Base-by-base conservation (phyloP, 2,113 vertebrate genomes). In the Brienomyrus longianalis region DNA sequence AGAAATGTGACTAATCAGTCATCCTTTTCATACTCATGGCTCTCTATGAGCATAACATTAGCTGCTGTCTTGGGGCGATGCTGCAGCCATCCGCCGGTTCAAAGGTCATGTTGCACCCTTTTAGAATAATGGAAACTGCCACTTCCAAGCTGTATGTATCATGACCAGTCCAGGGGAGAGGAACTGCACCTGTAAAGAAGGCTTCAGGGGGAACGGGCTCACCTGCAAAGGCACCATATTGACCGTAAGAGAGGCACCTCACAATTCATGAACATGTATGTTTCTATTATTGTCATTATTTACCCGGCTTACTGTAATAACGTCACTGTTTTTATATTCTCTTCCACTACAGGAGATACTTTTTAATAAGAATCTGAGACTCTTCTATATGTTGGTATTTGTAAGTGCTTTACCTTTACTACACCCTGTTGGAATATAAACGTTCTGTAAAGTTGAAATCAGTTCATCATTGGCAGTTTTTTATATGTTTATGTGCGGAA, bases 81-180 rank as follows among this genome's bases (percentile, higher is more conserved):
- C 31, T 6, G 3, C 2, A 43, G 35, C 2, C 35, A 21, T 17
- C 74, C 3, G 15, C 17, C 1, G 6, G 74, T 27, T 84, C 45
- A 83, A 83, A 23, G 80, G 39, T 83, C 8, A 11, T 83, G 7
- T 84, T 27, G 43, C 39, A 39, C 11, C 35, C 45, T 17, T 83
- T 15, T 94, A 99, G 98, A 96, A 93, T 90, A 99, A 99, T 0
- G 98, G 98, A 0, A 97, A 96, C 80, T 99, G 98, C 91, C 96
- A 97, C 91, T 87, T 90, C 51, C 92, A 91, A 88, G 97, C 97
- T 0, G 9, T 35, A 35, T 99, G 98, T 90, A 96, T 95, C 51
- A 96, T 96, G 94, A 98, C 95, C 0, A 93, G 92, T 19, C 92
- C 95, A 1, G 95, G 93, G 1, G 93, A 95, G 59, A 96, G 96